Base-by-base conservation (phyloP, 2,888 invertebrate species). In the Altica lythri region DNA sequence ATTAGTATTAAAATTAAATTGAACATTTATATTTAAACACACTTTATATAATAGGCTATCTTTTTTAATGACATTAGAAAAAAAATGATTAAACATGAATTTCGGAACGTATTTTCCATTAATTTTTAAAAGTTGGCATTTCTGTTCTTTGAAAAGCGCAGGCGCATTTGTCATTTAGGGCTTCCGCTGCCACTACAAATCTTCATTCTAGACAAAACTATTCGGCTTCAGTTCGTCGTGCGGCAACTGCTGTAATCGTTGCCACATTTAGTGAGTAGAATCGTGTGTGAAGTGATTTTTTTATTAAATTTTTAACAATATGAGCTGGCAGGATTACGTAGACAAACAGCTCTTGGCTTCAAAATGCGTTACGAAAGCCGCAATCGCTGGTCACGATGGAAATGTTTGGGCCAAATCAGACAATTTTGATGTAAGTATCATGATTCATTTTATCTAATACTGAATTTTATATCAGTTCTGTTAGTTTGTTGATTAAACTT, bases 301-400 rank as follows among this genome's bases (percentile, higher is more conserved):
- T 63, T 58, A 62, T 61, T 69, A 64, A 66, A 68, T 65, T 66
- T 58, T 49, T 66, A 65, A 65, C 81, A 86, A 81, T 81, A 93
- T 93, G 93, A 93, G 92, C 89, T 94, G 94, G 94, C 93, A 94
- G 89, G 93, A 93, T 89, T 94, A 94, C 85, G 91, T 94, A 81
- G 93, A 93, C 84, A 93, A 92, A 86, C 94, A 94, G 84, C 88
- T 94, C 83, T 85, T 94, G 83, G 92, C 92, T 78, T 92, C 93
- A 79, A 88, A 89, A 80, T 93, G 92, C 88, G 92, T 94, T 75
- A 89, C 89, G 81, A 92, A 91, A 85, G 94, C 93, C 74, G 92
- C 92, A 77, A 94, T 94, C 80, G 92, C 91, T 77, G 94, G 94
- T 80, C 92, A 91, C 83, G 93, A 94, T 80, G 94, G 94, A 78